A percentile compares a stretch with the other conserved stretches of the same genome.
phyloP scores from a whole-genome alignment of 2,113 vertebrate species.

The Aspidoscelis tigris region DNA sequence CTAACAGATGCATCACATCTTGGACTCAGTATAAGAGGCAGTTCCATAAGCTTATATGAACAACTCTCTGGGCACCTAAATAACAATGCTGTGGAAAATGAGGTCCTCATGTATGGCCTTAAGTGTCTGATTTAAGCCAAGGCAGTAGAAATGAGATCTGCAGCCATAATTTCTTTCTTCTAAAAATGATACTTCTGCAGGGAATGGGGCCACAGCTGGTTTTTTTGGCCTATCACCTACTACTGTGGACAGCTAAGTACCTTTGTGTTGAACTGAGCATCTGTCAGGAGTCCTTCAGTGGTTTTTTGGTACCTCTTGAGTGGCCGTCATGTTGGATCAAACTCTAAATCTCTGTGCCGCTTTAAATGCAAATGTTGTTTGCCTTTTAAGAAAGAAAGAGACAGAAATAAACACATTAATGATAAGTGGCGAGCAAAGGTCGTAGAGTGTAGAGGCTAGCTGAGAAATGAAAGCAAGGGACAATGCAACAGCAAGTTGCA shows the following conservation, averaged over 20 bases:
- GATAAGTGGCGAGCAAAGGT: neutral
- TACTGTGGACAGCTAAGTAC: neutral
- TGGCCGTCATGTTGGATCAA: neutral
- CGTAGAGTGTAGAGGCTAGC: neutral
- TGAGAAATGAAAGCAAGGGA: neutral
- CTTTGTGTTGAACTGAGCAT: conserved; percentile 20
- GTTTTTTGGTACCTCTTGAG: conserved; percentile 6
- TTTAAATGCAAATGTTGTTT: conserved; percentile 6
- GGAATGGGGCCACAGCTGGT: conserved; percentile 58
- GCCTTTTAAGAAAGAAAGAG: neutral
- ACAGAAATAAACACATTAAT: neutral
- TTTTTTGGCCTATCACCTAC: conserved; percentile 33
- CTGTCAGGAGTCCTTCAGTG: conserved; percentile 36
- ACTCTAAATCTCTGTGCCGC: neutral
- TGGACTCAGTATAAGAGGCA: neutral
- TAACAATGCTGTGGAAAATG: too few relatives aligned
- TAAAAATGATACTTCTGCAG: conserved; percentile 39
- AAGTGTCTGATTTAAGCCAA: neutral
- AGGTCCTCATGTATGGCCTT: neutral
- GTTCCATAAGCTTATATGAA: neutral
- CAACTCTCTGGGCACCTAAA: neutral
- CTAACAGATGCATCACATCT: too few relatives aligned
- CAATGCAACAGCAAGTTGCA: neutral
- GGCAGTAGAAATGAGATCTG: conserved; percentile 45
- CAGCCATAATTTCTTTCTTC: conserved; percentile 6